Conservation (phyloP, 1,140 invertebrate genomes). For the Triops cancriformis region DNA sequence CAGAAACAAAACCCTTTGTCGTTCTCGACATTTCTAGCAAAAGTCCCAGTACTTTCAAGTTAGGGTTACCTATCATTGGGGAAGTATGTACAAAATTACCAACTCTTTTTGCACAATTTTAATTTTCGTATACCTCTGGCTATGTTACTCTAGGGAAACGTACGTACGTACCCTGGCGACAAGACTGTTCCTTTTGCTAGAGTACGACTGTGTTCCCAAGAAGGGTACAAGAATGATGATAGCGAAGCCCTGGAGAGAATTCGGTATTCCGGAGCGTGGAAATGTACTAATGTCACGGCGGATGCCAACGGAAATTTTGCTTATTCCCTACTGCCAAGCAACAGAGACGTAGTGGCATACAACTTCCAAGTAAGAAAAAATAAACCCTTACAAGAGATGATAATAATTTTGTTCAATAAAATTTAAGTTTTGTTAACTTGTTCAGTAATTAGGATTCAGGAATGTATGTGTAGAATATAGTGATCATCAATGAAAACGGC, state of each 20-base stretch:
- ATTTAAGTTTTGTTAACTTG: no score
- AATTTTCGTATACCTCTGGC: no score
- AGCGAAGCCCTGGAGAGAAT: no score
- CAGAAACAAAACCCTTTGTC: constrained; percentile 39
- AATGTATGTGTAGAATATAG: no score
- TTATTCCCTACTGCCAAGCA: constrained; percentile 29
- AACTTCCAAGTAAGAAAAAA: constrained; percentile 28
- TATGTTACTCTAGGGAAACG: neutral
- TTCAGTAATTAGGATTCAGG: no score
- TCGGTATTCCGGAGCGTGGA: no score
- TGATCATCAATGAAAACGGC: no score
- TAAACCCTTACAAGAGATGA: no score
- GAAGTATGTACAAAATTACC: constrained; percentile 43
- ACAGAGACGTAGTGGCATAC: constrained; percentile 23
- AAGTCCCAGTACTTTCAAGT: constrained; percentile 50
- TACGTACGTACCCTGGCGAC: constrained; percentile 35
- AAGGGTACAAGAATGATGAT: constrained; percentile 32
- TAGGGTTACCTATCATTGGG: constrained; percentile 53
- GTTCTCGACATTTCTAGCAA: neutral
- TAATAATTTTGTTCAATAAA: no score
- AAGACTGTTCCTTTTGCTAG: constrained; percentile 34
- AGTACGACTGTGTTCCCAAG: constrained; percentile 26
- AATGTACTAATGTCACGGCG: constrained; percentile 28
- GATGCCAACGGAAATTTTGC: constrained; percentile 34
- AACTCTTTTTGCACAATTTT: no score